A percentile compares a stretch with the other conserved stretches of the same genome.
Evolutionary conservation across 2,113 vertebrate species (phyloP).

Genomic region (Carollia perspicillata): DNA sequence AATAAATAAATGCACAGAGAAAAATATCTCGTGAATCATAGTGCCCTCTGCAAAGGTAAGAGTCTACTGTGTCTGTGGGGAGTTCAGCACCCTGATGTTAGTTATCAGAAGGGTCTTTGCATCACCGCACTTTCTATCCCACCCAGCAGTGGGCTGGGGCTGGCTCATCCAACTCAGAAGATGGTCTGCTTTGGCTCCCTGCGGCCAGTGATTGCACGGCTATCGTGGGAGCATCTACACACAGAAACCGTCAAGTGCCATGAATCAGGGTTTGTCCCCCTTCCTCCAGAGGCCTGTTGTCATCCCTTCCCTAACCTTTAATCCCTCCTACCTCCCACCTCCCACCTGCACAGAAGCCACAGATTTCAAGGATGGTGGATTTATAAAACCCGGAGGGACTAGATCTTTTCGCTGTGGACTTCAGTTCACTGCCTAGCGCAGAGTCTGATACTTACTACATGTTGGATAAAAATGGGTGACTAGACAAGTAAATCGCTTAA

Average conservation of each 20-base stretch:
- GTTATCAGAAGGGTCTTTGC: neutral
- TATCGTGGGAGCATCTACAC: neutral
- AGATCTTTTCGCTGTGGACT: neutral
- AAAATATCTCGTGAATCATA: neutral
- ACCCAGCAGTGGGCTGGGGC: accelerated
- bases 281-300: neutral
- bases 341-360: neutral
- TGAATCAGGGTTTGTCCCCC: neutral
- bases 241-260: neutral
- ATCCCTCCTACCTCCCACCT: neutral
- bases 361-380: neutral
- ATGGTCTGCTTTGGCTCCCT: neutral
- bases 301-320: neutral
- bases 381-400: neutral
- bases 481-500: neutral
- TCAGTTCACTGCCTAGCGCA: neutral
- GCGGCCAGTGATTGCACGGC: accelerated
- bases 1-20: neutral
- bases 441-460: neutral
- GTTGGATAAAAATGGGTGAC: neutral
- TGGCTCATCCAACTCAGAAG: neutral
- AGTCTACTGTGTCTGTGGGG: neutral
- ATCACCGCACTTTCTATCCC: neutral
- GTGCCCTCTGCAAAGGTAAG: neutral
- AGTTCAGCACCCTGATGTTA: neutral